Conservation (phyloP, 2,113 vertebrate genomes). For the Carassius gibelio region DNA sequence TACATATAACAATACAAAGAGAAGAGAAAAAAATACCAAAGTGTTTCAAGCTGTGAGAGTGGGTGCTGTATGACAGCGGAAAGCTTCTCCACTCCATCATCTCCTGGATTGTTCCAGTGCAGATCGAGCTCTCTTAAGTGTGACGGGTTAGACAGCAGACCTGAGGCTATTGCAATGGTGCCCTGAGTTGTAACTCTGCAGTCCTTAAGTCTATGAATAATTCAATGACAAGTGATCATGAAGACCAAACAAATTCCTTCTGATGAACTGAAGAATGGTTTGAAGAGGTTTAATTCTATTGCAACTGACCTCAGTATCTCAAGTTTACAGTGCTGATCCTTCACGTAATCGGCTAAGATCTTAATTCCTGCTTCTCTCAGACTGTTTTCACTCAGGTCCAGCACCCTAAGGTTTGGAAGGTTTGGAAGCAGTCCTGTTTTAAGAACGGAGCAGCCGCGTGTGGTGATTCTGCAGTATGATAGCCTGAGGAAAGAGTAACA, state of each 20-base stretch:
- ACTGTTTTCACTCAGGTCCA: constrained; percentile 55
- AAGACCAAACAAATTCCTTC: background rate
- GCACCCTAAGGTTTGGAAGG: constrained; percentile 38
- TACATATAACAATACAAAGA: background rate
- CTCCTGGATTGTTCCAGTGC: constrained; percentile 54
- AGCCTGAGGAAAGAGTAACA: constrained; percentile 35
- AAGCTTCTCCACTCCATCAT: constrained; percentile 47
- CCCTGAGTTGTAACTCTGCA: constrained; percentile 49
- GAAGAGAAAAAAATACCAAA: constrained; percentile 28
- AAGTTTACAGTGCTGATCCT: constrained; percentile 43
- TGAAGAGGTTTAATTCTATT: background rate
- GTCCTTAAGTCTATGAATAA: constrained; percentile 49
- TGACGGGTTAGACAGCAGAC: constrained; percentile 39
- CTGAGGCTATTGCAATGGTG: constrained; percentile 40
- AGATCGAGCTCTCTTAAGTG: constrained; percentile 51
- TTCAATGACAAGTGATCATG: background rate
- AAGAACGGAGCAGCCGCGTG: constrained; percentile 32
- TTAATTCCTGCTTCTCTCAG: constrained; percentile 46
- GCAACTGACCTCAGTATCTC: constrained; percentile 33
- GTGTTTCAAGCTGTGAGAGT: constrained; percentile 37
- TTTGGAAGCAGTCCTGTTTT: constrained; percentile 40
- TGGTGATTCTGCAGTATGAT: constrained; percentile 51
- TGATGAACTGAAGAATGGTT: background rate
- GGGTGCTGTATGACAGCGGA: constrained; percentile 24
- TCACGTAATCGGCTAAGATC: constrained; percentile 23